phyloP scores from a whole-genome alignment of 2,113 vertebrate species.

The Otis tarda region DNA sequence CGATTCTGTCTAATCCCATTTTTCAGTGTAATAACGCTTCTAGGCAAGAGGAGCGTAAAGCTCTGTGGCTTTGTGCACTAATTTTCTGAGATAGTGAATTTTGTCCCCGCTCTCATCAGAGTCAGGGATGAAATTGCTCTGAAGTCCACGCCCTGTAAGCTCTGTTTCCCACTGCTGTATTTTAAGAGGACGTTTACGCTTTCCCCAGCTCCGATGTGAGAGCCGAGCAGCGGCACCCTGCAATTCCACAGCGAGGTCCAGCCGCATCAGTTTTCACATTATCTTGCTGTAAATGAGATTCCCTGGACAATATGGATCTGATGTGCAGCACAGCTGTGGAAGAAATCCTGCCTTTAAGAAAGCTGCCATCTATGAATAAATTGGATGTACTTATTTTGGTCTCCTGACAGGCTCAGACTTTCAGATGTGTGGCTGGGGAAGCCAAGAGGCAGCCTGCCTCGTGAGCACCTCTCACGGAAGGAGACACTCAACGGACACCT shows the following conservation, averaged over 20 bases:
- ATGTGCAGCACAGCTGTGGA: slow-evolving; percentile 15
- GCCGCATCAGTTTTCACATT: neutral
- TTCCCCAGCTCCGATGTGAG: neutral
- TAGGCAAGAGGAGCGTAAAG: neutral
- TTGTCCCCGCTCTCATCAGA: neutral
- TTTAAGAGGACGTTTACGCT: neutral
- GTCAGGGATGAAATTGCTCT: neutral
- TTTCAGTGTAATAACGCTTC: neutral
- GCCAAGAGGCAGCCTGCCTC: neutral
- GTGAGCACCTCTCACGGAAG: neutral
- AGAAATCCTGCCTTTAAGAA: slow-evolving; percentile 31
- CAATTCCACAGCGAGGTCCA: neutral
- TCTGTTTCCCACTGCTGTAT: neutral
- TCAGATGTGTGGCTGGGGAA: neutral
- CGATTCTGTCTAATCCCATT: neutral
- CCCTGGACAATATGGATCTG: neutral
- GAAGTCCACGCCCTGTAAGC: neutral
- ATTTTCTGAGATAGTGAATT: neutral
- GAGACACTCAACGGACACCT: neutral
- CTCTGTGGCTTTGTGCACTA: neutral
- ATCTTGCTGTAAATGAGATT: neutral
- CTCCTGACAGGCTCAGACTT: neutral
- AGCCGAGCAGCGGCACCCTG: neutral
- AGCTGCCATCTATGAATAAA: slow-evolving; percentile 27
- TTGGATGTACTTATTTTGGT: neutral